Percentiles rank a stretch among this genome's conserved stretches.
These are phyloP conservation scores for Bombylius major DNA, from an alignment of 2,888 invertebrate species.

Conservation along the genomic window DNA sequence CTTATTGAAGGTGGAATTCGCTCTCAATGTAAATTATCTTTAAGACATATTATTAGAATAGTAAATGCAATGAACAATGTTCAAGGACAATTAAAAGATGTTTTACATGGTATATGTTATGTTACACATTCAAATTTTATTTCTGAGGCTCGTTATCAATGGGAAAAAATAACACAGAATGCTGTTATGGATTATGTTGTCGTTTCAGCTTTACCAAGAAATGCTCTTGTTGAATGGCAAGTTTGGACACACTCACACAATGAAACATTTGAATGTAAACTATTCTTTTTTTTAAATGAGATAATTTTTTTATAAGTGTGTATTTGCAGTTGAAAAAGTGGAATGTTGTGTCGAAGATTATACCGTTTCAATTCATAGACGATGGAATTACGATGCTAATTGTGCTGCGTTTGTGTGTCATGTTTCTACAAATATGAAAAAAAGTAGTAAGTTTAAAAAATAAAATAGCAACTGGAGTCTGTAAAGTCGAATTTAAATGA, in stretches of 20 bases:
- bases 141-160: constrained; percentile 62
- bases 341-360: constrained; percentile 75
- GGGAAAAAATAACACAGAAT: constrained; percentile 72
- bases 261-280: constrained; percentile 70
- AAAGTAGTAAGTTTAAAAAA: no score
- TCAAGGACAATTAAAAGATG: constrained; percentile 65
- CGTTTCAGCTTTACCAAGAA: constrained; percentile 64
- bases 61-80: constrained; percentile 66
- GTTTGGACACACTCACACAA: constrained; percentile 84
- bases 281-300: neutral
- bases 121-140: constrained; percentile 59
- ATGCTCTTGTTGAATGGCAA: constrained; percentile 82
- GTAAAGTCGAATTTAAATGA: no score
- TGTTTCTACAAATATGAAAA: constrained; percentile 48
- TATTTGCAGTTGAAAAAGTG: constrained; percentile 65
- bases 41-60: constrained; percentile 72
- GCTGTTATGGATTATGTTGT: constrained; percentile 81
- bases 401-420: constrained; percentile 77
- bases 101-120: constrained; percentile 82
- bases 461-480: no score
- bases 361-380: constrained; percentile 68
- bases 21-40: constrained; percentile 67
- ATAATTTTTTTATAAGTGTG: neutral
- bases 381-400: constrained; percentile 83
- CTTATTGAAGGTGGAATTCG: constrained; percentile 65